A percentile compares a stretch with the other conserved stretches of the same genome.
These are phyloP conservation scores for Neodiprion pinetum DNA, from an alignment of 1,140 invertebrate genomes.

Conservation along the genomic window DNA sequence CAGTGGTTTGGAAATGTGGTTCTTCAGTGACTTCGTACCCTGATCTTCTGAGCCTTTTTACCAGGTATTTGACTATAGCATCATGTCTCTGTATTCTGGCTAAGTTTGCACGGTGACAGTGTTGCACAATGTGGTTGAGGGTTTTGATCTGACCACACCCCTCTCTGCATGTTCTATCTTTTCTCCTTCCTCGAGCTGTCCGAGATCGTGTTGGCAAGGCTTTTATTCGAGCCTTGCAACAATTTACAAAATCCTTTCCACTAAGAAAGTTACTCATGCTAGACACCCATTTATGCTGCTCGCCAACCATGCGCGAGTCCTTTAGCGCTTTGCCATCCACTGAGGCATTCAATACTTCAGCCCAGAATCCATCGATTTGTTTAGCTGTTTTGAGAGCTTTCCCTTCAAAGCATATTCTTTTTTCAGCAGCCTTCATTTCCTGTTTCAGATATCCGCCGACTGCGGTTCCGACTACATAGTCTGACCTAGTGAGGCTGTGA, in stretches of 20 bases:
- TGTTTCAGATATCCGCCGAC: too few species aligned
- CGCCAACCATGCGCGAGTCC: slow-evolving; percentile 16
- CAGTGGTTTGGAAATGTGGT: slow-evolving; percentile 7
- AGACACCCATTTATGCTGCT: slow-evolving; percentile 30
- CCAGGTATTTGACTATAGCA: slow-evolving; percentile 21
- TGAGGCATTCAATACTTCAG: slow-evolving; percentile 3
- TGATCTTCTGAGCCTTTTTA: background rate
- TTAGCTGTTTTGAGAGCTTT: too few species aligned
- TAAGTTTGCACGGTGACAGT: slow-evolving; percentile 32
- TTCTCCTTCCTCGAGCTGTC: slow-evolving; percentile 24
- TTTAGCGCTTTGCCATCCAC: slow-evolving; percentile 26
- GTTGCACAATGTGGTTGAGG: slow-evolving; percentile 34
- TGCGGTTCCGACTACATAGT: too few species aligned
- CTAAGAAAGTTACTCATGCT: slow-evolving; percentile 26
- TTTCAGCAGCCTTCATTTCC: too few species aligned
- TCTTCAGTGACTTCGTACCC: slow-evolving; percentile 15
- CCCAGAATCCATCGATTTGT: slow-evolving; percentile 3
- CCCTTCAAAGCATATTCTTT: too few species aligned
- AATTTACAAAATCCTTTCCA: slow-evolving; percentile 31
- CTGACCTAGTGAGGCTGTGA: too few species aligned
- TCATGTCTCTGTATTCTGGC: slow-evolving; percentile 33
- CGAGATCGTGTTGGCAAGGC: slow-evolving; percentile 27
- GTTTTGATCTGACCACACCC: slow-evolving; percentile 35
- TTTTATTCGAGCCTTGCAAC: slow-evolving; percentile 27
- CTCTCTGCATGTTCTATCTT: slow-evolving; percentile 29